phyloP scores from a whole-genome alignment of 35 echinoderm and acorn worm genomes.

The Ophioderma brevispina region DNA sequence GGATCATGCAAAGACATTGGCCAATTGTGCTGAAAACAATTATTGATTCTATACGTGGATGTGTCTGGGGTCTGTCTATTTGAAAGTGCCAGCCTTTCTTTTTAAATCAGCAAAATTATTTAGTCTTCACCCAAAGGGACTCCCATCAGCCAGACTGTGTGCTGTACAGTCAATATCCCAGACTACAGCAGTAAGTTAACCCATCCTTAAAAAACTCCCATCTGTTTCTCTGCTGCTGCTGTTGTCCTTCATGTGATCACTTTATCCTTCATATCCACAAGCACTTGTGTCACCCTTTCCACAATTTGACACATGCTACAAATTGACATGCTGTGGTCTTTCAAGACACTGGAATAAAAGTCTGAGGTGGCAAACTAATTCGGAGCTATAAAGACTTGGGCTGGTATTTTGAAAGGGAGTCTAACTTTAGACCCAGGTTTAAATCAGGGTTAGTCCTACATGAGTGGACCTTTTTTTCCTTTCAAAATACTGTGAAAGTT shows the following conservation, averaged over 20 bases:
- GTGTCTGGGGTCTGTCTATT: too few species aligned
- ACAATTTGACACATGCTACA: not conserved
- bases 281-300: not conserved
- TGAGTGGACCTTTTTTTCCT: too few species aligned
- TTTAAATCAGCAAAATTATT: not conserved
- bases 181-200: not conserved
- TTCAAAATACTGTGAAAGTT: too few species aligned
- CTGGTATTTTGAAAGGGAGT: too few species aligned
- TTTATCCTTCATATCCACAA: not conserved
- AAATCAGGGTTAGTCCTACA: too few species aligned
- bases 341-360: not conserved
- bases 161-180: not conserved
- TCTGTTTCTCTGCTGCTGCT: not conserved
- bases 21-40: too few species aligned
- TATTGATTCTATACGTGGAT: too few species aligned
- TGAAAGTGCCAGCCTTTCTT: too few species aligned
- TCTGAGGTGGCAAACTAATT: not conserved
- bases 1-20: too few species aligned
- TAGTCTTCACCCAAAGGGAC: not conserved
- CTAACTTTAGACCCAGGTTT: too few species aligned
- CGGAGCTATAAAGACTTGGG: not conserved
- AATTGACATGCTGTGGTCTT: not conserved
- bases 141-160: not conserved
- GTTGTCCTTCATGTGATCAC: not conserved
- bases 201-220: not conserved